Evolutionary conservation across 2,888 invertebrate species (phyloP).

Genomic region (Eupithecia pulchellata): DNA sequence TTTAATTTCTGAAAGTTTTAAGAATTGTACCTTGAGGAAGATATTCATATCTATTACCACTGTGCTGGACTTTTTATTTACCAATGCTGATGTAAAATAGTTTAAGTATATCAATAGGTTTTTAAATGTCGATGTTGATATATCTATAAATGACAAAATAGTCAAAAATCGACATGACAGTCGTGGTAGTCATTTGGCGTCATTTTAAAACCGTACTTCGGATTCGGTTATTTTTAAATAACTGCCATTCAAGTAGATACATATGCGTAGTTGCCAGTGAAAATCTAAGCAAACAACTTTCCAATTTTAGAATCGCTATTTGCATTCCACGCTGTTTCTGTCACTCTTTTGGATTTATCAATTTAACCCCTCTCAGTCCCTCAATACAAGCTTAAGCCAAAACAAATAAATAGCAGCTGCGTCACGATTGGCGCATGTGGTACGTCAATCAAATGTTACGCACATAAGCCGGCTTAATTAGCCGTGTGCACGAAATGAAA

Average conservation of each 20-base stretch:
- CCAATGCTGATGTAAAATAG: background rate
- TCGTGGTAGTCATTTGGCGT: background rate
- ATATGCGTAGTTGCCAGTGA: background rate
- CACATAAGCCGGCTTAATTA: conserved; percentile 33
- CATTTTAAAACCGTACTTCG: background rate
- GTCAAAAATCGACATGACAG: background rate
- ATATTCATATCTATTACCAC: too few species aligned
- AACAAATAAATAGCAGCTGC: conserved; percentile 29
- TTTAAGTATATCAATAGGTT: too few species aligned
- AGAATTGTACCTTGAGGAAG: too few species aligned
- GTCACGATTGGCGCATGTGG: conserved; percentile 24
- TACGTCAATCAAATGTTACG: conserved; percentile 44
- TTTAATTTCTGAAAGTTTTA: too few species aligned
- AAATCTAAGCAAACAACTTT: background rate
- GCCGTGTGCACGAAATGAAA: conserved; percentile 17
- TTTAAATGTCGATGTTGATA: too few species aligned
- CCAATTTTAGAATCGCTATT: background rate
- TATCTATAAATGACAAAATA: too few species aligned
- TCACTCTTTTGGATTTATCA: conserved; percentile 2
- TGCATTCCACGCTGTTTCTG: conserved; percentile 3
- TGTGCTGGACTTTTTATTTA: background rate
- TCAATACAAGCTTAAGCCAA: conserved; percentile 15
- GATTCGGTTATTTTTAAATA: background rate
- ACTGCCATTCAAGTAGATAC: background rate
- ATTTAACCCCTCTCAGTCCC: conserved; percentile 11